Evolutionary conservation across 2,888 invertebrate genomes (phyloP), one percentile per base, ranked within the genome.

Genomic region (Eupithecia exiguata): DNA sequence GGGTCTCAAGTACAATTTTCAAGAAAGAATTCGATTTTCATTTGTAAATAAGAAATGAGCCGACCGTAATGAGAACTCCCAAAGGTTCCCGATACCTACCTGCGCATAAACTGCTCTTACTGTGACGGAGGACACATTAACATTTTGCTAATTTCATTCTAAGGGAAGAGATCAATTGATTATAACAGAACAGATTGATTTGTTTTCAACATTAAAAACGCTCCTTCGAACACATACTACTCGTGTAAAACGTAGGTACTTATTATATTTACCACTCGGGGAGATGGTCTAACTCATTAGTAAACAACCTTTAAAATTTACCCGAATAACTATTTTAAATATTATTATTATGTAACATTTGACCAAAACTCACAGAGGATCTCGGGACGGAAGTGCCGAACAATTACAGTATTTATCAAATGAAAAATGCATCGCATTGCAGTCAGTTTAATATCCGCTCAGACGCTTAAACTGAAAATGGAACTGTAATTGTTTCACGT

Each of bases 21-120:
- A 82, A 84, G 86, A 84, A 87, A 87, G 85, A 86, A 86, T 84
- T 83, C 84, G 80, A 86, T 86, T 85, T 84, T 78, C 83, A 79
- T 83, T 84, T 83, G 80, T 89, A 87, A 88, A 91, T 90, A 90
- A 88, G 84, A 84, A 86, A 88, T 88, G 76, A 86, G 84, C 83
- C 80, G 83, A 83, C 82, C 77, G 81, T 80, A 88, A 88, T 87
- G 84, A 86, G 84, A 84, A 84, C 79, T 81, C 83, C 80, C 83
- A 16, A 35, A 35, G 35, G 35, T 35, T 35, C 62, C 62, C 62
- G 40, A 66, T 66, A 66, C 40, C 38, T 12, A 38, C 30, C 35
- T 62, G 10, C 49, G 58, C 58, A 58, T 12, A 14, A 35, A 35
- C 35, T 18, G 9, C 35, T 16, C 62, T 35, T 35, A 18, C 35